phyloP scores from a whole-genome alignment of 2,888 invertebrate species.

The Kryphioiulus occultus region DNA sequence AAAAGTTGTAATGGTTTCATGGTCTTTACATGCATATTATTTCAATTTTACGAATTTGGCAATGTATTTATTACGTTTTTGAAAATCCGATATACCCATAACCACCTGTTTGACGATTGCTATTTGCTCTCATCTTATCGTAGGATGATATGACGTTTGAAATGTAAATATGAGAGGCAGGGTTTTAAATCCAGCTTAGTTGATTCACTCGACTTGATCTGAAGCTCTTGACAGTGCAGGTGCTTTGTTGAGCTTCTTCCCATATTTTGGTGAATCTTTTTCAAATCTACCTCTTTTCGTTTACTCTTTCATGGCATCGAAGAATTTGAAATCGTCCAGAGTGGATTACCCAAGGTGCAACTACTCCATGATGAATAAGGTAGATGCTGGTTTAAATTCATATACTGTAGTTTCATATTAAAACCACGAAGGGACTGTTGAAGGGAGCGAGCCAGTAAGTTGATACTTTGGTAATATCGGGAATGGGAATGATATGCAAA shows the following conservation, averaged over 20 bases:
- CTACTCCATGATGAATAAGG: neutral
- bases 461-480: too few relatives aligned
- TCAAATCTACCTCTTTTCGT: neutral
- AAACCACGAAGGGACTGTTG: too few relatives aligned
- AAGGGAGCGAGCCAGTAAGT: too few relatives aligned
- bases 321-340: neutral
- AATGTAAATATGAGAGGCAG: neutral
- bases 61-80: neutral
- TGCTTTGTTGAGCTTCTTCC: neutral
- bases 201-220: neutral
- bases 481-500: too few relatives aligned
- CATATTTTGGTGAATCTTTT: neutral
- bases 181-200: neutral
- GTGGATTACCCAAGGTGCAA: neutral
- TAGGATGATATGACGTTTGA: neutral
- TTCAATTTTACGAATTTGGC: neutral
- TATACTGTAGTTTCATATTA: neutral
- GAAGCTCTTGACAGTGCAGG: neutral
- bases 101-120: constrained; percentile 5
- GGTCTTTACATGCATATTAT: neutral
- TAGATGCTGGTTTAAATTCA: neutral
- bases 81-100: neutral
- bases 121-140: neutral
- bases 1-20: neutral
- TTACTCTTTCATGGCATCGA: neutral